Conservation (phyloP, 2,888 invertebrate genomes). For the Vesta saturnalis region DNA sequence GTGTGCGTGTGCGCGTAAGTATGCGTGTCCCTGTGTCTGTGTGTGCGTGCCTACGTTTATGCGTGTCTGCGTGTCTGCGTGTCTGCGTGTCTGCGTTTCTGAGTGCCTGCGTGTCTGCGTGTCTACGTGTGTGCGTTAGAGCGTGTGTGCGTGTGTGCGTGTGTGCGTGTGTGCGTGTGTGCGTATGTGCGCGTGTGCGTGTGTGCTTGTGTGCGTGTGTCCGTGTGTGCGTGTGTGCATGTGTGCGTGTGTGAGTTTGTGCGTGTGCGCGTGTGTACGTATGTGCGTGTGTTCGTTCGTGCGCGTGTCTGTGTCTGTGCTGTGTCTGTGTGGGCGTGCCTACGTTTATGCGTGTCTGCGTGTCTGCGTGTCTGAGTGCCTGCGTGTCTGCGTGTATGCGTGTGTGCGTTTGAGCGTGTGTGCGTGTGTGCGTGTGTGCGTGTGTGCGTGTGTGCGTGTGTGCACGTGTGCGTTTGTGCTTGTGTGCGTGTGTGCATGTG, state of each 20-base stretch:
- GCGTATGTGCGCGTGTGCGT: constrained; percentile 46
- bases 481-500: too few species aligned
- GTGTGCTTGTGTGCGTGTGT: too few species aligned
- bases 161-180: constrained; percentile 45
- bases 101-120: background rate
- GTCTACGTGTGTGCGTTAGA: constrained; percentile 4
- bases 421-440: constrained; percentile 42
- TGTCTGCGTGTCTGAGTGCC: constrained; percentile 45
- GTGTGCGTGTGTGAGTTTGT: too few species aligned
- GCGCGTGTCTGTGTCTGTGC: too few species aligned
- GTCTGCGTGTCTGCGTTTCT: background rate
- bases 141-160: too few species aligned
- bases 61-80: constrained; percentile 43
- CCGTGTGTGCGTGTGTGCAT: too few species aligned
- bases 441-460: constrained; percentile 41
- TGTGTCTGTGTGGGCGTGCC: too few species aligned
- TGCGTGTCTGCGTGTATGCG: constrained; percentile 45
- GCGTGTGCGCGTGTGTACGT: too few species aligned
- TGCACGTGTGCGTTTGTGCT: too few species aligned
- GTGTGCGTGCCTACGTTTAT: too few species aligned
- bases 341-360: constrained; percentile 45
- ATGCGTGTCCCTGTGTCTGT: constrained; percentile 44
- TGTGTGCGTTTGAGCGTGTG: too few species aligned
- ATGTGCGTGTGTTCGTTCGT: too few species aligned
- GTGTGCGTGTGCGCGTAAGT: constrained; percentile 44